Base-by-base conservation (phyloP, 2,797 vertebrate species). In the Sylvilagus floridanus region DNA sequence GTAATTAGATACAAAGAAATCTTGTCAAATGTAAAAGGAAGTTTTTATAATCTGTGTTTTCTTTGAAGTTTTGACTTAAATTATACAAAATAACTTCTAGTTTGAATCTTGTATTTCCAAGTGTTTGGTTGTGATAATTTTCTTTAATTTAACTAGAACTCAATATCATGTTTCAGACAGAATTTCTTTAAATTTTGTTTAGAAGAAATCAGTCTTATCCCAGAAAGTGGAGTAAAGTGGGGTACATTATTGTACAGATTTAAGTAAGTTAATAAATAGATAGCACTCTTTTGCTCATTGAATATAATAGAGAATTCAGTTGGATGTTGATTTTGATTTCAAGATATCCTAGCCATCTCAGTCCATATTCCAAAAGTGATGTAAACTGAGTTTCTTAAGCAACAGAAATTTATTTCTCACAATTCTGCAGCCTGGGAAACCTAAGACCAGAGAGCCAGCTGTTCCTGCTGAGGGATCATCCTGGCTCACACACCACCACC, bases 351-450 rank as follows among this genome's bases (percentile, higher is more conserved):
- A 54, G 37, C 66, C 19, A 89, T 32, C 7, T 42, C 5, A 0
- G 1, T 12, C 8, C 83, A 7, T 76, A 83, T 78, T 72, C 65
- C 1, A 78, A 84, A 86, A 90, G 50, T 78, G 66, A 5, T 5
- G 1, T 37, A 32, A 28, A 78, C n/a, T 68, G 35, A 66, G 2
- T 42, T 16, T 9, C 14, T 78, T 28, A 73, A 88, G 76, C 16
- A 85, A 73, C 11, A 84, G 4, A 76, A 47, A 93, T 91, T 5
- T 75, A n/a, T 89, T 75, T 93, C 26, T 84, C 19, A 82, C 9
- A 42, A 13, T 69, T 91, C 42, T 63, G 30, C 14, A 30, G 30
- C 2, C 47, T 50, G 62, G 3, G 5, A 47, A 82, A 13, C 50
- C 35, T 62, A 81, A 65, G 35, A 71, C 85, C 4, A 91, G 47